These are phyloP conservation scores for Etheostoma cragini DNA, from an alignment of 2,113 vertebrate genomes.

Conservation along the genomic window DNA sequence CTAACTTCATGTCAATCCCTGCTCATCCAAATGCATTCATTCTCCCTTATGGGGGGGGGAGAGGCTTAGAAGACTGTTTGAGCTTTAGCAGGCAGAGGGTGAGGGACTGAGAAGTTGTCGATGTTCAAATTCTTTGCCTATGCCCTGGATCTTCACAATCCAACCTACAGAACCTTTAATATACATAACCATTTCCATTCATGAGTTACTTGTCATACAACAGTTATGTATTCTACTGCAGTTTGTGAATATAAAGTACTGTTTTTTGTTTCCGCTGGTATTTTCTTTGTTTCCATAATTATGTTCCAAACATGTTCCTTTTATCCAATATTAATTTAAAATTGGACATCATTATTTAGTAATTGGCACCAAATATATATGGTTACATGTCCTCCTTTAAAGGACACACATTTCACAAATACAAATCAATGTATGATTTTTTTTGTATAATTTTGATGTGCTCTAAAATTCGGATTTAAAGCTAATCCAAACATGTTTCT, in stretches of 20 bases:
- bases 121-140: no score
- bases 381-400: neutral
- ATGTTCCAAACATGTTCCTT: neutral
- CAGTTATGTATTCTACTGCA: neutral
- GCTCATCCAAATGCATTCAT: no score
- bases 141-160: no score
- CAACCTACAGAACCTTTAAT: neutral
- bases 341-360: neutral
- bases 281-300: conserved; percentile 3
- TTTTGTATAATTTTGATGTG: neutral
- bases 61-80: no score
- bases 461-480: neutral
- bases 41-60: no score
- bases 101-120: no score
- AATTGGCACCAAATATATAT: neutral
- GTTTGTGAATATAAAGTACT: neutral
- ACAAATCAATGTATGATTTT: neutral
- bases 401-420: neutral
- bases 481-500: neutral
- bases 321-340: neutral
- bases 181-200: neutral
- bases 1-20: no score
- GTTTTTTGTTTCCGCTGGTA: neutral
- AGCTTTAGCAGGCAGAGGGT: no score
- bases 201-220: neutral